Base-by-base conservation (phyloP, 2,888 invertebrate genomes). In the Cantharis nigra region DNA sequence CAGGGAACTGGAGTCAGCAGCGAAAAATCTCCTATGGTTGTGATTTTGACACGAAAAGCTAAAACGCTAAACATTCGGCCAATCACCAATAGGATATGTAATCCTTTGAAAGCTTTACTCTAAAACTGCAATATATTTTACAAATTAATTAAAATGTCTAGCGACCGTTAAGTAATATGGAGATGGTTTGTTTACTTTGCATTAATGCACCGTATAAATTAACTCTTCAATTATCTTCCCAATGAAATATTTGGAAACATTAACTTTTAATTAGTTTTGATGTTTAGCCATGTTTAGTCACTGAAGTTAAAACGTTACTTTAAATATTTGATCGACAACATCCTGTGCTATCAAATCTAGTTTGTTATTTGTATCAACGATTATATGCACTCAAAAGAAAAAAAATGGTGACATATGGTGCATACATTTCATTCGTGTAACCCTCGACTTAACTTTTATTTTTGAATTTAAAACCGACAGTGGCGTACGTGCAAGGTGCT, bases 321-420 rank as follows among this genome's bases (percentile, higher is more conserved):
- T 75, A 63, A 71, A 65, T 69, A 28, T 64, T 20, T 75, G 75
- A 75, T 75, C 71, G 75, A 62, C 49, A 69, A 67, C 75, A 71
- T 75, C 75, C 75, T 71, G 75, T 71, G 64, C 69, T 75, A 67
- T 65, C 71, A 71, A 75, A 69, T 75, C 75, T 64, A 75, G 70
- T 75, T 70, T 67, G 64, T 71, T 65, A 69, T 71, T 10, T 65
- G 63, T 64, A 64, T 72, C 65, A 49, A 49, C 49, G 49, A 49
- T 49, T 49, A 49, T 49, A 49, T n/a, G 49, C 49, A n/a, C 49
- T n/a, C n/a, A n/a, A 33, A 49, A n/a, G n/a, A 49, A 49, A 49
- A 18, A 49, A 49, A 49, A n/a, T 49, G 5, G 49, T 49, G n/a
- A n/a, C 49, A 49, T n/a, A 49, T 49, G 49, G 49, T 49, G 49